These are phyloP conservation scores for Chalcis sispes DNA, from an alignment of 2,888 invertebrate species.

Conservation along the genomic window DNA sequence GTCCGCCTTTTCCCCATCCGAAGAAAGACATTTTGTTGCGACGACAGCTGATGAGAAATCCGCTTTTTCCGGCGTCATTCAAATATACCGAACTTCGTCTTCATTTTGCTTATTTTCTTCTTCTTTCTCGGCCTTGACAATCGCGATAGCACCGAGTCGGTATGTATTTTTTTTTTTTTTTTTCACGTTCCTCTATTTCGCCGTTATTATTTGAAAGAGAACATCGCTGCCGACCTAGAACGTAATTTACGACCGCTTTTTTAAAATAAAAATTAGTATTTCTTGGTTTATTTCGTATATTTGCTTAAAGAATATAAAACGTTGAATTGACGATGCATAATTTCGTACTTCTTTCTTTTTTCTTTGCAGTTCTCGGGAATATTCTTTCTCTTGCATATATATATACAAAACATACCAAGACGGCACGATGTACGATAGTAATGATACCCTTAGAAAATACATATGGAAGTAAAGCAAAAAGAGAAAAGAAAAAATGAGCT, in stretches of 20 bases:
- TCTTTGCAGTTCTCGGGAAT: no score
- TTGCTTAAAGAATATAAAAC: no score
- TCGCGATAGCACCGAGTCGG: no score
- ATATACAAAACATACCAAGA: not conserved
- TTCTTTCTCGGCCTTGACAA: no score
- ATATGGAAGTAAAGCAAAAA: not conserved
- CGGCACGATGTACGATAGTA: not conserved
- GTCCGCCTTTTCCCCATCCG: constrained; percentile 66
- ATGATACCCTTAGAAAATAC: constrained; percentile 21
- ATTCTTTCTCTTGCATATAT: no score
- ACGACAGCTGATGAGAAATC: constrained; percentile 1
- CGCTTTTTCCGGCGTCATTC: not conserved
- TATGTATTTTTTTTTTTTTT: not conserved
- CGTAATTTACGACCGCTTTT: not conserved
- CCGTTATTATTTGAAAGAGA: constrained; percentile 7
- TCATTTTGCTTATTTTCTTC: not conserved
- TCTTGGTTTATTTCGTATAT: not conserved
- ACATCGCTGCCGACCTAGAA: constrained; percentile 2
- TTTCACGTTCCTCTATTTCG: not conserved
- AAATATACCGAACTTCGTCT: constrained; percentile 39
- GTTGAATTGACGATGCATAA: not conserved
- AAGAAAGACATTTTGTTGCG: constrained; percentile 70
- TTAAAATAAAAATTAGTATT: not conserved
- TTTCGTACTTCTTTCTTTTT: not conserved
- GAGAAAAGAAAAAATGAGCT: not conserved